A percentile compares a stretch with the other conserved stretches of the same genome.
Conservation (phyloP, 2,797 vertebrate species). For the Squalus acanthias region DNA sequence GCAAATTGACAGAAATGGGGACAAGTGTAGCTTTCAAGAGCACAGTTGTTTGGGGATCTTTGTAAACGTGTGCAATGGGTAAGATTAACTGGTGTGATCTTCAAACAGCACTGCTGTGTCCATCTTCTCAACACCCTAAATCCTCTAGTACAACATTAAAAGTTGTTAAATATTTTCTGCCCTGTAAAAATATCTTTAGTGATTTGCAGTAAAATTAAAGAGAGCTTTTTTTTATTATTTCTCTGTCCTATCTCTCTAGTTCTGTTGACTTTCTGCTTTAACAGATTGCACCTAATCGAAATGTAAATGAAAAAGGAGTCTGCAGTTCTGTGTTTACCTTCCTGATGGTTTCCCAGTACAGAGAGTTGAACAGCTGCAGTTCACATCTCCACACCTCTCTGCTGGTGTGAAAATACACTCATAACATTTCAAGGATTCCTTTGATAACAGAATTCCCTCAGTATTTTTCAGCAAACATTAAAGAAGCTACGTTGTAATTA, state of each 20-base stretch:
- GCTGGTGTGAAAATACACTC: neutral
- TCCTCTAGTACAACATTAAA: neutral
- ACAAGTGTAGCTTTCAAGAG: neutral
- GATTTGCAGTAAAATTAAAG: neutral
- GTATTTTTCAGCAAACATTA: neutral
- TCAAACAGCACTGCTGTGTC: neutral
- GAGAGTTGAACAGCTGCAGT: neutral
- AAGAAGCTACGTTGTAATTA: neutral
- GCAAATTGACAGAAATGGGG: neutral
- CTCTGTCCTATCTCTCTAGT: neutral
- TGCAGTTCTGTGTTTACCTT: neutral
- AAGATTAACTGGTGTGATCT: neutral
- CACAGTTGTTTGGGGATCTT: neutral
- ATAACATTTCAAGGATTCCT: neutral
- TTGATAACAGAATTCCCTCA: neutral
- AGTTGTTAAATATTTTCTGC: neutral
- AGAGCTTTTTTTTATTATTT: neutral
- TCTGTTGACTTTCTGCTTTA: neutral
- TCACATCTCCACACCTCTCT: neutral
- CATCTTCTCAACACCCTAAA: neutral
- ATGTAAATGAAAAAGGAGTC: neutral
- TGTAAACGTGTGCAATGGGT: neutral
- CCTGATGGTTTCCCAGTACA: neutral
- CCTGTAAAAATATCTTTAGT: neutral
- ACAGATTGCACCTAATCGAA: neutral